Evolutionary conservation across 2,888 invertebrate genomes (phyloP), one percentile per base, ranked within the genome.

Genomic region (Leptinotarsa haldemani): DNA sequence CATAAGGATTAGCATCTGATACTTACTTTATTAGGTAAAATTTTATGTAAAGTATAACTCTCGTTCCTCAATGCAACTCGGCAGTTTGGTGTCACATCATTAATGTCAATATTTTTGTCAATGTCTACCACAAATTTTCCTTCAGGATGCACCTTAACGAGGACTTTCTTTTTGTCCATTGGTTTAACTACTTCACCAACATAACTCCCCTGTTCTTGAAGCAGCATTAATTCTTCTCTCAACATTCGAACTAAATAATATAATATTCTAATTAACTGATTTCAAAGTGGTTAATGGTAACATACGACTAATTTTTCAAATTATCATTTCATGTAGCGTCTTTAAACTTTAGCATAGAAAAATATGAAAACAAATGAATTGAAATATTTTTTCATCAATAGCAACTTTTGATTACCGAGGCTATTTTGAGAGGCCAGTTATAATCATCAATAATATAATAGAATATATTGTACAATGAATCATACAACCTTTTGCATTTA

Each of bases 141-240:
- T 88, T 99, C 99, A 0, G 99, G 99, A 86, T 99, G 99, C 0
- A 99, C 98, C 89, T 99, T 99, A 1, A 99, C 99, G 0, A 99
- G 90, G 0, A 99, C 99, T 88, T 99, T 99, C 89, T 99, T 99
- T 88, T 99, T 99, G 88, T 99, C 99, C 99, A 99, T 99, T 0
- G 98, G 98, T 86, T 99, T 99, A 0, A 99, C 98, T 4, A 99
- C 99, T 89, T 99, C 99, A 13, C 99, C 99, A 3, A 99, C 99
- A 89, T 99, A 99, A 20, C 98, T 98, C 16, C 99, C 99, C 87
- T 99, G 99, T 85, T 99, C 99, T 87, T 95, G 95, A 15, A 99
- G 90, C 40, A 99, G 90, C 88, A 99, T 98, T 1, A 99, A 89
- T 86, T 99, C 99, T 86, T 99, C 99, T 12, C 99, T 93, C 76